Percentiles rank a stretch among this genome's conserved stretches.
Conservation (phyloP, 2,113 vertebrate genomes). For the Todiramphus chloris region DNA sequence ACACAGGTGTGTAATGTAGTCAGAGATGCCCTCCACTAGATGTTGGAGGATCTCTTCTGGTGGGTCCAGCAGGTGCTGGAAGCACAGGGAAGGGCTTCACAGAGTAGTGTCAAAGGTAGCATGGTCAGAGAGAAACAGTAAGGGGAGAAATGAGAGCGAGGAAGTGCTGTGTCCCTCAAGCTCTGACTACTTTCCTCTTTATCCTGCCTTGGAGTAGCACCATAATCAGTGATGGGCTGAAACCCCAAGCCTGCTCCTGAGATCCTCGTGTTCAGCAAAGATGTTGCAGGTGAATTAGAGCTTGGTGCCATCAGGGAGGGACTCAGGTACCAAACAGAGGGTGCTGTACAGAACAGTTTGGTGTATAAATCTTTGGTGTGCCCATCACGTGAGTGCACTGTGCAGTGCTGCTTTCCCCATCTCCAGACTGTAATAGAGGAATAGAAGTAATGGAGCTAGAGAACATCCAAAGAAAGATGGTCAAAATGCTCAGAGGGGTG, state of each 20-base stretch:
- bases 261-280: neutral
- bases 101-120: neutral
- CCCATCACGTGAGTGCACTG: neutral
- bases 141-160: neutral
- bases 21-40: neutral
- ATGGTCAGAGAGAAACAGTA: neutral
- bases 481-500: neutral
- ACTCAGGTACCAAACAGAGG: neutral
- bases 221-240: neutral
- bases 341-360: neutral
- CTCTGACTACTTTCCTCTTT: neutral
- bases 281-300: neutral
- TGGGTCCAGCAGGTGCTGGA: neutral
- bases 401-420: neutral
- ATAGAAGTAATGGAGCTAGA: neutral
- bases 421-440: neutral
- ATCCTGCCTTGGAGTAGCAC: neutral
- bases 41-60: neutral
- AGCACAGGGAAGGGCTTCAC: neutral
- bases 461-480: neutral
- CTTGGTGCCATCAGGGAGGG: neutral
- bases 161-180: neutral
- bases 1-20: neutral
- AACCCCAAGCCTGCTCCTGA: neutral
- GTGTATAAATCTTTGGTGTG: neutral